Evolutionary conservation across 2,888 invertebrate species (phyloP).

Genomic region (Drosophila melanosoma): DNA sequence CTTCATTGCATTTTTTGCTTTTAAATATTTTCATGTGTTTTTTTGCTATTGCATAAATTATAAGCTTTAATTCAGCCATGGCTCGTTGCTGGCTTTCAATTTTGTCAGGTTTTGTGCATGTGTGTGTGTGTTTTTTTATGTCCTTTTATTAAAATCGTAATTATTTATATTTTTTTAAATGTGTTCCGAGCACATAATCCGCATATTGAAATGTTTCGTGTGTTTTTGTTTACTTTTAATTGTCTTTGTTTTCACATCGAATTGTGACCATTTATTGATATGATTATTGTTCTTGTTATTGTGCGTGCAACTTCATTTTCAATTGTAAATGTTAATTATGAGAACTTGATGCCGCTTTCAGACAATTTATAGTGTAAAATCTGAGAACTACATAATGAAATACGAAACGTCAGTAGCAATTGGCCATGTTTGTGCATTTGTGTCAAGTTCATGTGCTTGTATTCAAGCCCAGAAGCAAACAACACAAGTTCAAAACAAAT

Average conservation of each 20-base stretch:
- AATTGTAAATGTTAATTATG: conserved; percentile 35
- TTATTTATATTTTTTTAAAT: conserved; percentile 31
- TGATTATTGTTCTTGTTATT: conserved; percentile 4
- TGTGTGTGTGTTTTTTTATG: background rate
- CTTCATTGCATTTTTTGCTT: conserved; percentile 3
- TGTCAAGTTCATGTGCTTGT: conserved; percentile 68
- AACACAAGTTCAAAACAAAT: conserved; percentile 31
- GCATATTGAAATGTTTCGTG: background rate
- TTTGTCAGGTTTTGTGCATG: background rate
- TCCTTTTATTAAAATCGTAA: conserved; percentile 16
- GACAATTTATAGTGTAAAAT: conserved; percentile 4
- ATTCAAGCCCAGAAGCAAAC: conserved; percentile 19
- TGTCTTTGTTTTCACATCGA: conserved; percentile 31
- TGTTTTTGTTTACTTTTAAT: conserved; percentile 55
- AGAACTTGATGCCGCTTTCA: conserved; percentile 23
- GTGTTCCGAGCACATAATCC: conserved; percentile 26
- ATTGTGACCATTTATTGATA: background rate
- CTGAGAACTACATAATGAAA: conserved; percentile 4
- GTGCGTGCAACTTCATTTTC: conserved; percentile 9
- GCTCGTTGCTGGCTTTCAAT: background rate
- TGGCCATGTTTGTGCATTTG: conserved; percentile 19
- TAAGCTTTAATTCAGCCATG: conserved; percentile 47
- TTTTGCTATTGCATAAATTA: conserved; percentile 6
- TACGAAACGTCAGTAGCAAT: conserved; percentile 20
- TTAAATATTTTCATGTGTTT: background rate